phyloP scores from a whole-genome alignment of 2,113 vertebrate genomes.

The Phaethon lepturus region DNA sequence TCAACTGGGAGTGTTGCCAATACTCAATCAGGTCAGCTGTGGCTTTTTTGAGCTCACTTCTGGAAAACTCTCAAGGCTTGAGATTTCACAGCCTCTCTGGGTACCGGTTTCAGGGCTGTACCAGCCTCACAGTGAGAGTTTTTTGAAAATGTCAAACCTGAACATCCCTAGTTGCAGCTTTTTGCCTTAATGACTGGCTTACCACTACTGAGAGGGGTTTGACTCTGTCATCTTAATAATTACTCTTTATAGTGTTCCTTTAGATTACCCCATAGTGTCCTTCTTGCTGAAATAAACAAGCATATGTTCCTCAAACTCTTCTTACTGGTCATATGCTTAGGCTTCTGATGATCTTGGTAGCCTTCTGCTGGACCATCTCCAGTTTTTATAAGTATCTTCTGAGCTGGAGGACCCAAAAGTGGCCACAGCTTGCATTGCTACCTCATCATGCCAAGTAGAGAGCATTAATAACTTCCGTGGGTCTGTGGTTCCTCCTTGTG shows the following conservation, averaged over 20 bases:
- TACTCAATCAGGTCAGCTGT: neutral
- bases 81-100: neutral
- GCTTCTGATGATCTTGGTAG: neutral
- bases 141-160: neutral
- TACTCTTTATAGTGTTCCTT: neutral
- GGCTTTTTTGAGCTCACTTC: neutral
- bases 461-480: neutral
- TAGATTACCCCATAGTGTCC: neutral
- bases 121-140: neutral
- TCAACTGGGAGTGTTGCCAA: neutral
- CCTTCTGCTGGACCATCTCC: neutral
- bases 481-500: neutral
- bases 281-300: neutral
- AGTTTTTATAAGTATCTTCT: neutral
- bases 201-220: neutral
- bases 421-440: neutral
- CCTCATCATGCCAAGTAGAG: neutral
- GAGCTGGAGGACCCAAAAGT: neutral
- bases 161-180: neutral
- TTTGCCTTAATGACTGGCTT: neutral
- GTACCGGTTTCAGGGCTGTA: rapidly evolving
- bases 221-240: neutral
- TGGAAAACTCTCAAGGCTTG: neutral
- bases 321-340: neutral
- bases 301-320: neutral